These are phyloP conservation scores for Empis stercorea DNA, from an alignment of 2,888 invertebrate species.

Conservation along the genomic window DNA sequence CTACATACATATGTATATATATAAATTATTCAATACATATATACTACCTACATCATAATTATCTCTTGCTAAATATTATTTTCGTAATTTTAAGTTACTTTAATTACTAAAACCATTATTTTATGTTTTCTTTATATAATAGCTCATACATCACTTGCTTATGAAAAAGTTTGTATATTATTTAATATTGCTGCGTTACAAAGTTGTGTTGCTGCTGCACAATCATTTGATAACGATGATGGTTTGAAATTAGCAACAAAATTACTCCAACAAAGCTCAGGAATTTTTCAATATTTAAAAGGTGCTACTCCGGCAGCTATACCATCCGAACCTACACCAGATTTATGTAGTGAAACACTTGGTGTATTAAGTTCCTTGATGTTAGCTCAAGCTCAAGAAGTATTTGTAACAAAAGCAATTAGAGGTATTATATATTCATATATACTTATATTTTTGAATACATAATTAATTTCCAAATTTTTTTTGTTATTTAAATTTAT, in stretches of 20 bases:
- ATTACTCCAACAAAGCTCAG: conserved; percentile 84
- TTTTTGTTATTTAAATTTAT: too few relatives aligned
- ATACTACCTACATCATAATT: too few relatives aligned
- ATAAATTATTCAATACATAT: too few relatives aligned
- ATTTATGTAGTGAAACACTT: conserved; percentile 85
- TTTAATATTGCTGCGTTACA: conserved; percentile 95
- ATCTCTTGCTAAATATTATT: too few relatives aligned
- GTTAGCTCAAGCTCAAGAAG: conserved; percentile 98
- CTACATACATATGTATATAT: too few relatives aligned
- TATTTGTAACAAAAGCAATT: conserved; percentile 89
- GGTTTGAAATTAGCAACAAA: conserved; percentile 87
- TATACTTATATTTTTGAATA: too few relatives aligned
- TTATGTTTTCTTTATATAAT: conserved; percentile 17
- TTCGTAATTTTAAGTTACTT: too few relatives aligned
- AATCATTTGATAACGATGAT: conserved; percentile 81
- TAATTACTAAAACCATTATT: too few relatives aligned
- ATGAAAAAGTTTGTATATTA: conserved; percentile 87
- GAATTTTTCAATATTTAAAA: conserved; percentile 78
- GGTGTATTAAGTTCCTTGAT: conserved; percentile 75
- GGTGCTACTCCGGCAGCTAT: conserved; percentile 65
- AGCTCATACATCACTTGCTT: conserved; percentile 82
- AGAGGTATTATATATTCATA: conserved; percentile 48
- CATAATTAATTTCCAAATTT: too few relatives aligned
- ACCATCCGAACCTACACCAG: conserved; percentile 92
- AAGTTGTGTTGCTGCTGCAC: conserved; percentile 72